A percentile compares a stretch with the other conserved stretches of the same genome.
Evolutionary conservation across 2,797 vertebrate species (phyloP).

Genomic region (Tragelaphus oryx): DNA sequence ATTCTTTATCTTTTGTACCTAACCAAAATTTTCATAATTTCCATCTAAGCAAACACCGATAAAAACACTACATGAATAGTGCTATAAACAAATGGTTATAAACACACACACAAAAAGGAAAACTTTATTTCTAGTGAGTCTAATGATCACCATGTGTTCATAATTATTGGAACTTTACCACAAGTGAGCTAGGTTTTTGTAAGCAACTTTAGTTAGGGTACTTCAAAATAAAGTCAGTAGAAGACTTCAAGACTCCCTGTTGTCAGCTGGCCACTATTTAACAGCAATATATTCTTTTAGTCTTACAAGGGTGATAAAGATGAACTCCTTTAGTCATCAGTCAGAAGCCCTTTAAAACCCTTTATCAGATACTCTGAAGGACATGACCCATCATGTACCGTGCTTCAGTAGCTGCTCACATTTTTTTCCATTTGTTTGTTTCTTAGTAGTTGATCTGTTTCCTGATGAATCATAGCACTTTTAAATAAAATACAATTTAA

Average conservation of each 20-base stretch:
- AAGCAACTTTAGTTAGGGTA: neutral
- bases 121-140: neutral
- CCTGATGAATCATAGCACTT: neutral
- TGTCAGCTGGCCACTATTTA: neutral
- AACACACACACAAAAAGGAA: neutral
- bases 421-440: neutral
- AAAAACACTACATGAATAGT: neutral
- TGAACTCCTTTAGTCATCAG: neutral
- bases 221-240: neutral
- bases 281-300: neutral
- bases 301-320: neutral
- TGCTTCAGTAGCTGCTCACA: neutral
- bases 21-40: neutral
- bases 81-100: neutral
- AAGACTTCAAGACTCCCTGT: neutral
- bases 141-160: neutral
- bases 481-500: slow-evolving; percentile 13
- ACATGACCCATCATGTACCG: neutral
- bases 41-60: neutral
- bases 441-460: neutral
- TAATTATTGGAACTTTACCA: neutral
- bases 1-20: neutral
- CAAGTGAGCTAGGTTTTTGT: neutral
- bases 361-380: neutral
- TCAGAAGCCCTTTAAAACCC: neutral